phyloP scores from a whole-genome alignment of 2,113 vertebrate genomes.

The Terrapene triunguis region DNA sequence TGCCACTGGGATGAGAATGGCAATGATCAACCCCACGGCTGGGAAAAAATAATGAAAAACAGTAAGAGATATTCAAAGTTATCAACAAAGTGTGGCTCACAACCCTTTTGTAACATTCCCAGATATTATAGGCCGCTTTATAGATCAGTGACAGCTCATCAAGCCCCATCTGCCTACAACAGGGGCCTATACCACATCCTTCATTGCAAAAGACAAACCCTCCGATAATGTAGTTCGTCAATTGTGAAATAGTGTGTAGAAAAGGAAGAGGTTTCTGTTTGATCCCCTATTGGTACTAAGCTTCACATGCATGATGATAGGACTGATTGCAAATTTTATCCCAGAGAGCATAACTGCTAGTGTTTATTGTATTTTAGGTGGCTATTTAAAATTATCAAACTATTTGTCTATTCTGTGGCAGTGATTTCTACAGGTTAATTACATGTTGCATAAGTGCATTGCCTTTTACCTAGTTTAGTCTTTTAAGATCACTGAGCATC shows the following conservation, averaged over 20 bases:
- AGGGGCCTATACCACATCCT: neutral
- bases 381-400: neutral
- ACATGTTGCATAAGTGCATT: neutral
- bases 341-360: neutral
- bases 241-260: neutral
- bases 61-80: neutral
- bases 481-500: neutral
- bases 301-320: neutral
- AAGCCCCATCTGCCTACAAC: neutral
- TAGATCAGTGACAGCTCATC: neutral
- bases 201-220: neutral
- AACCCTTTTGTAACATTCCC: neutral
- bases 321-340: neutral
- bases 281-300: neutral
- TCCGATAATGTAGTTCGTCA: neutral
- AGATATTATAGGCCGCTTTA: neutral
- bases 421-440: neutral
- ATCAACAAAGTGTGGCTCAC: neutral
- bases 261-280: neutral
- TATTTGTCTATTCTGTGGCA: neutral
- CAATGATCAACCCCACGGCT: constrained; percentile 85
- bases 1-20: constrained; percentile 83
- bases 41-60: neutral
- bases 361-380: neutral
- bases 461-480: neutral